phyloP scores from a whole-genome alignment of 2,113 vertebrate genomes.

The Siniperca knerii region DNA sequence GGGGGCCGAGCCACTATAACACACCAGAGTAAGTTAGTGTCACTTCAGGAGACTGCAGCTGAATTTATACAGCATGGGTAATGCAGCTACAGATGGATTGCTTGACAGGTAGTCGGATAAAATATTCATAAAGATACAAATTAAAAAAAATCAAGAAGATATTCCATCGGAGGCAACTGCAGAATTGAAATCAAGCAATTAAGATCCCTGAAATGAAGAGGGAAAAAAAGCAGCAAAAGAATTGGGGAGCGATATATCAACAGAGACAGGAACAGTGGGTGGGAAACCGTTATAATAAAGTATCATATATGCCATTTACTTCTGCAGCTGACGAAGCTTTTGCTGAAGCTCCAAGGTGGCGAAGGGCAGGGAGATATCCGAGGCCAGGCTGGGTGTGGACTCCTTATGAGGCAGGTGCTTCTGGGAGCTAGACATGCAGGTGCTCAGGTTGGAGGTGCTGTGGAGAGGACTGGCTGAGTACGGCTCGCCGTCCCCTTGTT shows the following conservation, averaged over 20 bases:
- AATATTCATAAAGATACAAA: constrained; percentile 30
- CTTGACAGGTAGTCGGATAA: neutral
- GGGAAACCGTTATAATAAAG: neutral
- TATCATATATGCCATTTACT: constrained; percentile 81
- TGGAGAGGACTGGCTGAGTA: constrained; percentile 82
- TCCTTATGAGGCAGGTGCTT: constrained; percentile 89
- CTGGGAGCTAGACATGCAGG: constrained; percentile 84
- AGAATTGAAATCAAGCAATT: neutral
- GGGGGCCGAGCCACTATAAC: constrained; percentile 88
- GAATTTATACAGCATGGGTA: neutral
- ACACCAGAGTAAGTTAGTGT: constrained; percentile 60
- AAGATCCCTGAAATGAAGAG: neutral
- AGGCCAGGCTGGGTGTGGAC: constrained; percentile 95
- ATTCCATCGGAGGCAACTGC: neutral
- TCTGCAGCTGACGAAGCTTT: constrained; percentile 92
- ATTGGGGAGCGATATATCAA: neutral
- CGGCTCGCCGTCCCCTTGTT: constrained; percentile 78
- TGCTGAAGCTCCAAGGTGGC: constrained; percentile 94
- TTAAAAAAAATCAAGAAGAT: neutral
- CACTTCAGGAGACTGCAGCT: constrained; percentile 24
- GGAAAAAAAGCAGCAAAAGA: neutral
- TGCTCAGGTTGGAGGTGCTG: constrained; percentile 87
- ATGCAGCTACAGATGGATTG: neutral
- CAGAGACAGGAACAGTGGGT: neutral
- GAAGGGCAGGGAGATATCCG: constrained; percentile 92